A percentile compares a stretch with the other conserved stretches of the same genome.
Conservation (phyloP, 92 coral and sea anemone species). For the Zoanthus gigantus region DNA sequence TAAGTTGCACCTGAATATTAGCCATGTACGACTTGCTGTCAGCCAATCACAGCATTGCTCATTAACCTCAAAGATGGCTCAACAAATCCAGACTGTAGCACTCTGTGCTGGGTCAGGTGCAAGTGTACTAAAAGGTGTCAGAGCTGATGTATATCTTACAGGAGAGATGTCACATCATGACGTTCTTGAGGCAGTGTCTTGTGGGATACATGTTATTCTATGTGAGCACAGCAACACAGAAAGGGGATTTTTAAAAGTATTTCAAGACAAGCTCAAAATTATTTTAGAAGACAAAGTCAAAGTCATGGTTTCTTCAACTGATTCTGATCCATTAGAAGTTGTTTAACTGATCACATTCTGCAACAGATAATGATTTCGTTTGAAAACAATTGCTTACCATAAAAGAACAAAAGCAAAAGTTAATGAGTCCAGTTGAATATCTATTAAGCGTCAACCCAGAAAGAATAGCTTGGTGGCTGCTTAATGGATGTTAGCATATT, state of each 20-base stretch:
- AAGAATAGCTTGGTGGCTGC: no score
- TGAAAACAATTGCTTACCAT: no score
- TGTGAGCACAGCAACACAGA: conserved; percentile 99
- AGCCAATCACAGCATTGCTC: conserved; percentile 28
- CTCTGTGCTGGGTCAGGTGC: conserved; percentile 99
- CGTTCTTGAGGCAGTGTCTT: conserved; percentile 88
- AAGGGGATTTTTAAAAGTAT: conserved; percentile 83
- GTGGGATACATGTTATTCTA: conserved; percentile 89
- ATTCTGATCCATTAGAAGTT: conserved; percentile 86
- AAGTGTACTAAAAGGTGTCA: conserved; percentile 80
- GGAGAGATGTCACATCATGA: conserved; percentile 99
- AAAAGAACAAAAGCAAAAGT: no score
- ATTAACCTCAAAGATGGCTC: conserved; percentile 33
- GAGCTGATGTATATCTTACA: conserved; percentile 90
- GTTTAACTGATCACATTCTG: conserved; percentile 35
- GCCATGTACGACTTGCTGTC: conserved; percentile 83
- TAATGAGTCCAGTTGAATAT: no score
- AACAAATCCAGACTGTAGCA: conserved; percentile 79
- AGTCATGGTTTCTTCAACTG: conserved; percentile 69
- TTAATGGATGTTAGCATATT: no score
- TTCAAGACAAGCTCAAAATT: conserved; percentile 62
- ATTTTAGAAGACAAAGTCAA: conserved; percentile 74
- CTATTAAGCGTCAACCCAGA: no score
- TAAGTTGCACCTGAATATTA: conserved; percentile 77
- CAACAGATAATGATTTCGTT: no score